Evolutionary conservation across 2,113 vertebrate species (phyloP).

Genomic region (Odobenus rosmarus): DNA sequence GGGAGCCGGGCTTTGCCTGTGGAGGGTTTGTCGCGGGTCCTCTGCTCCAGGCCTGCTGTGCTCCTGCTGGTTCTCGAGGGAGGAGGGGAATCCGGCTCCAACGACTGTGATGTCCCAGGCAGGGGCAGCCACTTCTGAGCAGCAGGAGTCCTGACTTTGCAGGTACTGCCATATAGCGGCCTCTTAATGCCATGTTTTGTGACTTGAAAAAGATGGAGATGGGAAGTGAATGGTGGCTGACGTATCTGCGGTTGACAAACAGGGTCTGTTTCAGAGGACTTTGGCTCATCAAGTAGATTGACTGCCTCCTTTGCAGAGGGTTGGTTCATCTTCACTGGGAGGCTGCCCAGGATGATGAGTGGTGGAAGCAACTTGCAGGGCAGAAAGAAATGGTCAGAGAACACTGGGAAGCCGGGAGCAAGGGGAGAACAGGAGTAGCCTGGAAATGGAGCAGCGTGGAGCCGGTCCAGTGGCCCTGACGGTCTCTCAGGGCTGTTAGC

Average conservation of each 20-base stretch:
- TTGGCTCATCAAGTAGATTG: background rate
- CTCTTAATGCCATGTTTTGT: fast-evolving
- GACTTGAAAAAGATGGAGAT: background rate
- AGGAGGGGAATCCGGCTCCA: background rate
- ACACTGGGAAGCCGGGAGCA: no score
- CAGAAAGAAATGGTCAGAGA: fast-evolving
- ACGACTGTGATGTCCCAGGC: no score
- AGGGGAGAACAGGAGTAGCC: background rate
- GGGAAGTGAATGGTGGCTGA: background rate
- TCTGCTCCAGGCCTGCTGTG: background rate
- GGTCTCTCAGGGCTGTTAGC: background rate
- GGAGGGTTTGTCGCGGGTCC: background rate
- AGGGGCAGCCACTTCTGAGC: background rate
- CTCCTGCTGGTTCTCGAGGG: no score
- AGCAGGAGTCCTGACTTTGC: no score
- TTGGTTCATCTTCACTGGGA: fast-evolving
- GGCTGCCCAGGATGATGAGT: background rate
- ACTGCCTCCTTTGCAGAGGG: background rate
- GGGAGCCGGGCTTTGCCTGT: background rate
- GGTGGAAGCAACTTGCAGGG: background rate
- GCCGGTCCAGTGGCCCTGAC: background rate
- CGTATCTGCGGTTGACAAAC: background rate
- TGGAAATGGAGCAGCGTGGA: background rate
- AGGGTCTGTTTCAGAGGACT: background rate
- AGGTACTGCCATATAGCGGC: no score